These are phyloP conservation scores for Ophion ventricosus DNA, from an alignment of 2,888 invertebrate genomes.

Conservation along the genomic window DNA sequence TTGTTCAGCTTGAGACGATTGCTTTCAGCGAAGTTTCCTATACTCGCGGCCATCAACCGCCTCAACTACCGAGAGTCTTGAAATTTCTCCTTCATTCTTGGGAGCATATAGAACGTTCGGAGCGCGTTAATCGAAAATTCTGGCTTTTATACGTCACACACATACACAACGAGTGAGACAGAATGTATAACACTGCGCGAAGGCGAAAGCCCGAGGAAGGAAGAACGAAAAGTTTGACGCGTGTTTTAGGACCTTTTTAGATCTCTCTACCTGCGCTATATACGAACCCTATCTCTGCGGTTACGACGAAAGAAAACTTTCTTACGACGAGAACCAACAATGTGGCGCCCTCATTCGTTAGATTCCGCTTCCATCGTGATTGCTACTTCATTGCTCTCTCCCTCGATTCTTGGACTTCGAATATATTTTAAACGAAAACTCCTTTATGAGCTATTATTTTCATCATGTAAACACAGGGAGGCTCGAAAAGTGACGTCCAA, in stretches of 20 bases:
- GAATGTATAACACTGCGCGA: not conserved
- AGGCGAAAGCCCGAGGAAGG: not conserved
- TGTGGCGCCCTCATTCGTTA: constrained; percentile 62
- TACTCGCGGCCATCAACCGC: constrained; percentile 21
- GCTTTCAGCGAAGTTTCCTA: constrained; percentile 61
- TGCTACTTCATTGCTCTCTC: constrained; percentile 62
- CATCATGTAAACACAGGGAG: not conserved
- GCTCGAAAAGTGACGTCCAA: too few species aligned
- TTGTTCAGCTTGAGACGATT: constrained; percentile 46
- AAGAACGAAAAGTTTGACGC: constrained; percentile 1
- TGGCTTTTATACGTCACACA: constrained; percentile 43
- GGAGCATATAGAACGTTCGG: constrained; percentile 38
- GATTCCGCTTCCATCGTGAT: constrained; percentile 62
- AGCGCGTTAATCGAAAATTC: constrained; percentile 28
- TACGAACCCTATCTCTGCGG: constrained; percentile 13
- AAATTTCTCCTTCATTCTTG: constrained; percentile 36
- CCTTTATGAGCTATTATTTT: not conserved
- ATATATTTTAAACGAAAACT: constrained; percentile 44
- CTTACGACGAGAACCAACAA: constrained; percentile 58
- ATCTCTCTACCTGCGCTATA: constrained; percentile 20
- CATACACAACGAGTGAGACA: constrained; percentile 39
- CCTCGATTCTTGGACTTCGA: constrained; percentile 9
- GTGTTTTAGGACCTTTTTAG: constrained; percentile 41
- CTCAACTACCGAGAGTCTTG: constrained; percentile 11
- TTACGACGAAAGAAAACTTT: constrained; percentile 65